A percentile compares a stretch with the other conserved stretches of the same genome.
These are phyloP conservation scores for Odontamblyopus lacepedii DNA, from an alignment of 2,797 vertebrate genomes.

Conservation along the genomic window DNA sequence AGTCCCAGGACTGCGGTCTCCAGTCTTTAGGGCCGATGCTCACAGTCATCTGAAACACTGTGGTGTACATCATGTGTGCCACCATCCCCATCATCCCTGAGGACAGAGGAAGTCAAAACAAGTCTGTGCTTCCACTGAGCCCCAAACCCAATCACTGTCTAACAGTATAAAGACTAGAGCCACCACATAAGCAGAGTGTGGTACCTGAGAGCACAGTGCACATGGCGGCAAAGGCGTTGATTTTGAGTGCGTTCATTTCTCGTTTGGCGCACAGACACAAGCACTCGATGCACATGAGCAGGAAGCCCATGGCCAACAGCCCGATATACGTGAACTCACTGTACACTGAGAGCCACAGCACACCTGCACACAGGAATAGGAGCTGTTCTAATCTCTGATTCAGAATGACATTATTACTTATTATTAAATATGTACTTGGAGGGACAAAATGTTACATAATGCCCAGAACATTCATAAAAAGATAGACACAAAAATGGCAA, in stretches of 20 bases:
- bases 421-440: too few relatives aligned
- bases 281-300: constrained; percentile 83
- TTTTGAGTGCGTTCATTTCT: constrained; percentile 83
- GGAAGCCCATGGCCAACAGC: constrained; percentile 81
- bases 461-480: too few relatives aligned
- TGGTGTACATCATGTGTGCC: constrained; percentile 85
- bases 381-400: too few relatives aligned
- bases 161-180: not conserved
- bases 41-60: constrained; percentile 82
- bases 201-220: constrained; percentile 85
- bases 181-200: not conserved
- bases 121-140: too few relatives aligned
- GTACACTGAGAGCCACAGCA: constrained; percentile 78
- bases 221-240: constrained; percentile 84
- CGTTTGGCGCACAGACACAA: constrained; percentile 78
- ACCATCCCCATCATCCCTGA: constrained; percentile 84
- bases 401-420: too few relatives aligned
- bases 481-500: too few relatives aligned
- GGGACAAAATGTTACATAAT: too few relatives aligned
- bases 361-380: constrained; percentile 55
- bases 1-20: constrained; percentile 83
- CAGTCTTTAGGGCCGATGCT: constrained; percentile 84
- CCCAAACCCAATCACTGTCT: not conserved
- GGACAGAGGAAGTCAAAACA: not conserved
- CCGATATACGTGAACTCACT: constrained; percentile 84